These are phyloP conservation scores for Neodon shergylaensis DNA, from an alignment of 2,113 vertebrate genomes.

Conservation along the genomic window DNA sequence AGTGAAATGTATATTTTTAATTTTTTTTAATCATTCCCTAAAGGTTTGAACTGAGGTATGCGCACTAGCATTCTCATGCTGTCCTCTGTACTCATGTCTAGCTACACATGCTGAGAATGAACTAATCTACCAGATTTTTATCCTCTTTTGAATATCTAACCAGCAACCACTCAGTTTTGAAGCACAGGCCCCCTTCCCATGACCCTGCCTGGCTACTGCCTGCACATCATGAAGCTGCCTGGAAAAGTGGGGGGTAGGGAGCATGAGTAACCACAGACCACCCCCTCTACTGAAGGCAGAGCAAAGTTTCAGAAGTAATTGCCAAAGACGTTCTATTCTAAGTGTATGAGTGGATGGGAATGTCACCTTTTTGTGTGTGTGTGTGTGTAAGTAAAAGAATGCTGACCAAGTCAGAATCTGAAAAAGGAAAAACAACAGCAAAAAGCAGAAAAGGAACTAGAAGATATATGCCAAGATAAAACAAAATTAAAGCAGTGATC, in stretches of 20 bases:
- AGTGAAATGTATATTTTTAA: constrained; percentile 93
- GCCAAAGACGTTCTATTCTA: constrained; percentile 92
- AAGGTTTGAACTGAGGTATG: constrained; percentile 98
- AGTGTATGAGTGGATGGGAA: constrained; percentile 94
- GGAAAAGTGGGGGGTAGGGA: constrained; percentile 74
- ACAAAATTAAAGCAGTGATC: constrained; percentile 80
- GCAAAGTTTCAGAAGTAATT: constrained; percentile 85
- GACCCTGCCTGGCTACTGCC: constrained; percentile 89
- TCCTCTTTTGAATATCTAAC: constrained; percentile 91
- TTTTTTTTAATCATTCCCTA: constrained; percentile 95
- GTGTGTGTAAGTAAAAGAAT: constrained; percentile 86
- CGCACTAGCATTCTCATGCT: constrained; percentile 97
- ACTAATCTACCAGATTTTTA: constrained; percentile 93
- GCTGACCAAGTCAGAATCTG: constrained; percentile 87
- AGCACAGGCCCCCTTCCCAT: constrained; percentile 89
- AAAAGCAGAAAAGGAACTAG: constrained; percentile 56
- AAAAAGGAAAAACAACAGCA: constrained; percentile 27
- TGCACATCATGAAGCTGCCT: constrained; percentile 92
- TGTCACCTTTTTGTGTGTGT: constrained; percentile 87
- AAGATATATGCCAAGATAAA: constrained; percentile 87
- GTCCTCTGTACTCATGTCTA: constrained; percentile 97
- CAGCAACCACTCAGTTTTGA: constrained; percentile 89
- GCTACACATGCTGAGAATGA: constrained; percentile 97
- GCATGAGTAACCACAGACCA: constrained; percentile 87
- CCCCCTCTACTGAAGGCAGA: constrained; percentile 85